Percentiles rank a stretch among this genome's conserved stretches.
These are phyloP conservation scores for Istiophorus platypterus DNA, from an alignment of 2,113 vertebrate genomes.

Conservation along the genomic window DNA sequence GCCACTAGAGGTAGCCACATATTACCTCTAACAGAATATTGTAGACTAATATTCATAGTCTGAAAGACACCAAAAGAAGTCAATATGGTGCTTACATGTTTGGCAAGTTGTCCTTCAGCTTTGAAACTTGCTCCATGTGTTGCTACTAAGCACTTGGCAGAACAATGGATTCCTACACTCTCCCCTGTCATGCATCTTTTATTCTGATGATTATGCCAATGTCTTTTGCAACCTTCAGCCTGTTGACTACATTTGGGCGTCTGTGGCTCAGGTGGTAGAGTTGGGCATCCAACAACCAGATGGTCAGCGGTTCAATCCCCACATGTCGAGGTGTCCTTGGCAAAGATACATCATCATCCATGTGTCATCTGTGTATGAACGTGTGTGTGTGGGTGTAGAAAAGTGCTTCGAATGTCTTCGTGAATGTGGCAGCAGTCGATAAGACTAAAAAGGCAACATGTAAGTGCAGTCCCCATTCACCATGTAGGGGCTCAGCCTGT, in stretches of 20 bases:
- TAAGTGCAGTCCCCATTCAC: too few relatives aligned
- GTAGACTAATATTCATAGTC: not conserved
- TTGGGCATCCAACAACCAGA: too few relatives aligned
- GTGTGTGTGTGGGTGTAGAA: too few relatives aligned
- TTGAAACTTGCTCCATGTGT: slow-evolving; percentile 43
- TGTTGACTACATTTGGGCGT: not conserved
- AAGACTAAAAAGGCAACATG: too few relatives aligned
- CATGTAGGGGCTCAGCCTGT: too few relatives aligned
- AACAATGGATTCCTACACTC: not conserved
- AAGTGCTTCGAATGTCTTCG: too few relatives aligned
- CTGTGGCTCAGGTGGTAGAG: too few relatives aligned
- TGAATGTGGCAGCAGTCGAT: too few relatives aligned
- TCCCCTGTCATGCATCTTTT: slow-evolving; percentile 15
- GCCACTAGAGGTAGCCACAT: slow-evolving; percentile 12
- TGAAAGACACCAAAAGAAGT: slow-evolving; percentile 3
- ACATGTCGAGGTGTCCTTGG: too few relatives aligned
- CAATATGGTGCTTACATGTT: slow-evolving; percentile 30
- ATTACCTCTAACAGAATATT: slow-evolving; percentile 9
- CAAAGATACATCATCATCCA: too few relatives aligned
- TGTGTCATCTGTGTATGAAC: too few relatives aligned
- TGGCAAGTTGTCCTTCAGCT: slow-evolving; percentile 25
- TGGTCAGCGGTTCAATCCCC: too few relatives aligned
- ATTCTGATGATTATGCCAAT: not conserved
- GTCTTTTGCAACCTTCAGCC: slow-evolving; percentile 1
- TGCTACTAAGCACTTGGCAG: slow-evolving; percentile 38